Evolutionary conservation across 2,888 invertebrate genomes (phyloP).

Genomic region (Drosophila diplacantha): DNA sequence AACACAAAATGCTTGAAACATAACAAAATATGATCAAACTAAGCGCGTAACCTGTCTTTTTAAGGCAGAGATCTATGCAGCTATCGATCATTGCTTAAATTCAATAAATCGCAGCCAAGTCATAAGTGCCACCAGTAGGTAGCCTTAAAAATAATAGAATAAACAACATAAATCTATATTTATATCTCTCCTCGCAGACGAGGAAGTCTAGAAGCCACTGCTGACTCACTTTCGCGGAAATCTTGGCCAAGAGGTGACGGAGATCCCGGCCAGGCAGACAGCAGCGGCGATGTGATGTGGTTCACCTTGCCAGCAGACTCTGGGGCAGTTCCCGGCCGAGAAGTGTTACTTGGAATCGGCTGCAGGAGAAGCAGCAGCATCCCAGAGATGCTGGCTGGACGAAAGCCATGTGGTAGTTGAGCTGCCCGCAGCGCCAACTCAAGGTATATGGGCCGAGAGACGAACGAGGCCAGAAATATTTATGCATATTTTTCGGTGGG

Average conservation of each 20-base stretch:
- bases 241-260: background rate
- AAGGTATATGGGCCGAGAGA: slow-evolving; percentile 1
- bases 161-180: background rate
- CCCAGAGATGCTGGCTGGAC: background rate
- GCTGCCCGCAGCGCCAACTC: background rate
- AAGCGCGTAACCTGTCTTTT: too few relatives aligned
- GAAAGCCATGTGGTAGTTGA: slow-evolving; percentile 1
- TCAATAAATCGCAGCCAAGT: background rate
- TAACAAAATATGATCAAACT: background rate
- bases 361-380: too few relatives aligned
- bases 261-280: background rate
- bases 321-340: slow-evolving; percentile 3
- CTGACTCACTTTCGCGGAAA: slow-evolving; percentile 1
- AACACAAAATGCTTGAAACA: background rate
- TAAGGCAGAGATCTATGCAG: background rate
- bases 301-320: slow-evolving; percentile 2
- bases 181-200: background rate
- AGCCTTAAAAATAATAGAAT: background rate
- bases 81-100: background rate
- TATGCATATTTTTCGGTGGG: slow-evolving; percentile 40
- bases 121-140: background rate
- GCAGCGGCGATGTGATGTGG: background rate
- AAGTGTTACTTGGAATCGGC: background rate
- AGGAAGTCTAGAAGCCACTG: slow-evolving; percentile 8
- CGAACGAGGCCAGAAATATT: slow-evolving; percentile 34